Conservation (phyloP, 2,113 vertebrate genomes). For the Pithys albifrons region DNA sequence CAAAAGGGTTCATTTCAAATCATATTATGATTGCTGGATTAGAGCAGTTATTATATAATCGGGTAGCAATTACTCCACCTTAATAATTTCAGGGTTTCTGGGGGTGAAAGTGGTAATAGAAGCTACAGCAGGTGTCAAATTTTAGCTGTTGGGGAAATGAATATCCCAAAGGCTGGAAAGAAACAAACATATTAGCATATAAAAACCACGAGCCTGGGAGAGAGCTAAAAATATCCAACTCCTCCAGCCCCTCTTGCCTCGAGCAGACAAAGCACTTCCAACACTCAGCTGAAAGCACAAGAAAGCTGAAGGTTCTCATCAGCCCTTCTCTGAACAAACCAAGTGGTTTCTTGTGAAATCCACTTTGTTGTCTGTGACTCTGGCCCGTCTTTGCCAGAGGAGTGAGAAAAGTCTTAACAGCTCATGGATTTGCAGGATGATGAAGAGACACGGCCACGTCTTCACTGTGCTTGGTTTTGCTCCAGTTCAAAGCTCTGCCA, state of each 20-base stretch:
- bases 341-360: background rate
- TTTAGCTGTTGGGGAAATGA: constrained; percentile 31
- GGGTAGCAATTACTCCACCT: constrained; percentile 58
- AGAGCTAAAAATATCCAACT: constrained; percentile 16
- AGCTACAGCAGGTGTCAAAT: constrained; percentile 40
- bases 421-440: background rate
- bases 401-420: background rate
- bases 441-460: accelerated
- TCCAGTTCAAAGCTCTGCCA: background rate
- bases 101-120: constrained; percentile 50
- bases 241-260: background rate
- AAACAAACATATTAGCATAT: constrained; percentile 66
- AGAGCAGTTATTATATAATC: constrained; percentile 48
- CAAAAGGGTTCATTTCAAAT: constrained; percentile 66
- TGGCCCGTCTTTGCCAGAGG: background rate
- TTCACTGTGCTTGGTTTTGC: background rate
- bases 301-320: background rate
- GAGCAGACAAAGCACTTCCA: background rate
- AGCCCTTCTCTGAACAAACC: background rate
- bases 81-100: constrained; percentile 59
- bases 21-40: constrained; percentile 61
- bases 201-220: constrained; percentile 23
- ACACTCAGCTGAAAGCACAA: accelerated
- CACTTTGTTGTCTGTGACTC: background rate
- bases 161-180: constrained; percentile 18